A percentile compares a stretch with the other conserved stretches of the same genome.
Conservation (phyloP, 2,888 invertebrate species). For the Pilophorus perplexus region DNA sequence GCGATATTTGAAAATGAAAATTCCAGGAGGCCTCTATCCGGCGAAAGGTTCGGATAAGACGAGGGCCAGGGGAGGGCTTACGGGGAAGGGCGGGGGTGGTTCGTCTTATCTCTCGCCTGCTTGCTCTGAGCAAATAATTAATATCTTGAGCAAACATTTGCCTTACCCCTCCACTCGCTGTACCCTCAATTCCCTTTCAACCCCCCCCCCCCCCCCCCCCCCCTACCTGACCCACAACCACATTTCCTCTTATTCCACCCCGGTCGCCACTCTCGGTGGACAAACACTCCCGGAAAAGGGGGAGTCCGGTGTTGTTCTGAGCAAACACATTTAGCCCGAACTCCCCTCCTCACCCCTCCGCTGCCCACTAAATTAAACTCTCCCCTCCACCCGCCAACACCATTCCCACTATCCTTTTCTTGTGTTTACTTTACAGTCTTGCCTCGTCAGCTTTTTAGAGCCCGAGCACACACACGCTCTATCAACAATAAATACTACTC, state of each 20-base stretch:
- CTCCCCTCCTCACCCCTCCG: neutral
- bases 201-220: neutral
- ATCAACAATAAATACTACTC: constrained; percentile 21
- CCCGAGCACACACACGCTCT: constrained; percentile 27
- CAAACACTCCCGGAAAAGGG: constrained; percentile 39
- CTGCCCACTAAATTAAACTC: constrained; percentile 32
- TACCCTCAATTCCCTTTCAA: neutral
- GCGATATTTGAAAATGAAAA: too few relatives aligned
- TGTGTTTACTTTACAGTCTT: constrained; percentile 32
- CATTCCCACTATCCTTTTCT: constrained; percentile 23
- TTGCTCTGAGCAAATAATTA: constrained; percentile 41
- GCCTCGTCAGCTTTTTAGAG: constrained; percentile 39
- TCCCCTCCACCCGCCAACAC: constrained; percentile 2
- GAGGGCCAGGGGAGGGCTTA: neutral
- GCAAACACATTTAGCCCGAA: constrained; percentile 37
- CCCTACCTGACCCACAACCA: neutral
- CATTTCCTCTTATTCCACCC: constrained; percentile 1
- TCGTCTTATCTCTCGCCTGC: constrained; percentile 29
- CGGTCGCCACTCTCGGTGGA: constrained; percentile 38
- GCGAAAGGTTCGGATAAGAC: too few relatives aligned
- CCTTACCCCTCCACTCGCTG: constrained; percentile 5
- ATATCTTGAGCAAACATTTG: constrained; percentile 39
- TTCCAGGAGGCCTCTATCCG: too few relatives aligned
- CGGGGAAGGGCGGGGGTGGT: neutral
- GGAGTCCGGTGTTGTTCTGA: constrained; percentile 38